These are phyloP conservation scores for Liasis olivaceus DNA, from an alignment of 2,797 vertebrate species.

Conservation along the genomic window DNA sequence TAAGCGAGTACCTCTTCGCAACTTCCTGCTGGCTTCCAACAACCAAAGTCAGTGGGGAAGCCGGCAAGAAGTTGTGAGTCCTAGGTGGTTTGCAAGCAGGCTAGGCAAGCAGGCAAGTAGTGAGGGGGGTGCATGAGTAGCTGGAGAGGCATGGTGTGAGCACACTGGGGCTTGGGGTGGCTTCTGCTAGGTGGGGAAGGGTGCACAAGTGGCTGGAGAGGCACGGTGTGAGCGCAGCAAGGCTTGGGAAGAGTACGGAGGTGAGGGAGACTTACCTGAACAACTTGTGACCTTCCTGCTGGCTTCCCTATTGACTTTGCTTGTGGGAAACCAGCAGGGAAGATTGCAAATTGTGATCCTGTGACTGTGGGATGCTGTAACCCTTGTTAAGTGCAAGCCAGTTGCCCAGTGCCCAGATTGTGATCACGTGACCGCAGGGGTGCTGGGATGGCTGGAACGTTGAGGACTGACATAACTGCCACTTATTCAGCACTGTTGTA, in stretches of 20 bases:
- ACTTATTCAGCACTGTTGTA: background rate
- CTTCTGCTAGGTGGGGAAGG: too few species aligned
- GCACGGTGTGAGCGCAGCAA: too few species aligned
- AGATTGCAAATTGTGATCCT: background rate
- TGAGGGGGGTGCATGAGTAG: too few species aligned
- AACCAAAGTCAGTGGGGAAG: background rate
- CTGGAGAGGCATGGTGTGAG: too few species aligned
- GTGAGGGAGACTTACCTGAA: too few species aligned
- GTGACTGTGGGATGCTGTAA: background rate
- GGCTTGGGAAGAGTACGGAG: too few species aligned
- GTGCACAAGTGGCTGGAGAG: too few species aligned
- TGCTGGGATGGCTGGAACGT: background rate
- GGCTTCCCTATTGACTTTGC: background rate
- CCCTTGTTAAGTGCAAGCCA: background rate
- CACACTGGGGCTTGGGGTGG: too few species aligned
- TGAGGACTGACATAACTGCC: background rate
- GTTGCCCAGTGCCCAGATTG: background rate
- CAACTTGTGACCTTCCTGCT: too few species aligned
- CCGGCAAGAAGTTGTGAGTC: background rate
- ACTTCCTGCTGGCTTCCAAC: background rate
- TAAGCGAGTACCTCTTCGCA: background rate
- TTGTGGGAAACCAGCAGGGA: background rate
- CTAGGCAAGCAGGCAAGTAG: background rate
- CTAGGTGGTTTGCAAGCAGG: background rate
- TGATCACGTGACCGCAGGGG: background rate